Conservation (phyloP, 2,113 vertebrate species). For the Ia io region DNA sequence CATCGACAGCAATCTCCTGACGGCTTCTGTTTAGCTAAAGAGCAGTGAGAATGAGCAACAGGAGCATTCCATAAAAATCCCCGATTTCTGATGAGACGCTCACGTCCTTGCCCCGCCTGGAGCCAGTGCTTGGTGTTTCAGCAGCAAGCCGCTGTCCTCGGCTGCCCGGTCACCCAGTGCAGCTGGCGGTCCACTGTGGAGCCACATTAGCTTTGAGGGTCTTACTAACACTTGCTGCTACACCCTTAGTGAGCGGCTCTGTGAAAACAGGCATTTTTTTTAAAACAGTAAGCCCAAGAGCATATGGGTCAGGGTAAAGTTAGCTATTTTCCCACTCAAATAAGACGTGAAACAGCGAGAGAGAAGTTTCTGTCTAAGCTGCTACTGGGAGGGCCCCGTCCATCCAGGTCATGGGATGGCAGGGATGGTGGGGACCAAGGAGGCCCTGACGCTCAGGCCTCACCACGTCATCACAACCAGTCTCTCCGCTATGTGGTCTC, state of each 20-base stretch:
- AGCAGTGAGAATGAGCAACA: not conserved
- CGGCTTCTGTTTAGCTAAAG: not conserved
- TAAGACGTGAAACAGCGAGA: not conserved
- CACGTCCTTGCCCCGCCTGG: not conserved
- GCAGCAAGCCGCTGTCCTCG: not conserved
- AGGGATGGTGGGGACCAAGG: accelerated
- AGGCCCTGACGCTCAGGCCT: not conserved
- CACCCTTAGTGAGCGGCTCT: not conserved
- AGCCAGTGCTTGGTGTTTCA: not conserved
- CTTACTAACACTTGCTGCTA: not conserved
- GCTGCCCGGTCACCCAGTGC: not conserved
- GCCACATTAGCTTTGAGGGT: not conserved
- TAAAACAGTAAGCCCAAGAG: not conserved
- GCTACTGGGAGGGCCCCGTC: too few species aligned
- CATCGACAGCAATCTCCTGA: not conserved
- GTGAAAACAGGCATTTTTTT: not conserved
- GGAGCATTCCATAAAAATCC: not conserved
- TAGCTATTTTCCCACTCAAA: not conserved
- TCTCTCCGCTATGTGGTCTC: not conserved
- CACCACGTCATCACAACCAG: not conserved
- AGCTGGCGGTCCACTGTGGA: not conserved
- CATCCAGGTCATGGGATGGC: accelerated
- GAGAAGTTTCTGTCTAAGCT: not conserved
- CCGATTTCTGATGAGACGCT: not conserved
- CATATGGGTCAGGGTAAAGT: not conserved